Base-by-base conservation (phyloP, 2,113 vertebrate species). In the Syngnathus floridae region DNA sequence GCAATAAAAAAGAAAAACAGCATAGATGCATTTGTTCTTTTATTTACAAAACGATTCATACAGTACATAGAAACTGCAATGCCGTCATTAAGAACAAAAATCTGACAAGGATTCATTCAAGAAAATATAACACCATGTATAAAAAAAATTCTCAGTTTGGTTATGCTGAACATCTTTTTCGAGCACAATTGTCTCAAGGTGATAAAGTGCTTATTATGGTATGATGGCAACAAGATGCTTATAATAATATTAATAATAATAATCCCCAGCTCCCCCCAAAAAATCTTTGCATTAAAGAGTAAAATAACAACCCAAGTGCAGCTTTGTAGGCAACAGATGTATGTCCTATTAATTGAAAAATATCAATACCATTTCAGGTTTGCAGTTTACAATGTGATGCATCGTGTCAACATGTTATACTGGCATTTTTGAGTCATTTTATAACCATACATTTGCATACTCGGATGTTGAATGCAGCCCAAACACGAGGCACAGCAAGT, bases 121-220 rank as follows among this genome's bases (percentile, higher is more conserved):
- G 55, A 76, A 80, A 80, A 82, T 73, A 80, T 60, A 71, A 57
- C 58, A 73, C 66, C 12, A 67, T 79, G 71, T 67, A 56, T 35
- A 35, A 79, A 71, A 83, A 76, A 79, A 55, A 31, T 49, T 52
- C 37, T 45, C 60, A 59, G 57, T 40, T 78, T 37, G 72, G 37
- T 67, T 75, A 37, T 46, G 14, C 4, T 46, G 43, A 22, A 75
- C 72, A 69, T 69, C 59, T 16, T 70, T 76, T 37, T 75, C 8
- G 71, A 70, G 67, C 65, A 71, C 45, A 76, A 62, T 68, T 70
- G 58, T 36, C 52, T 73, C 36, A 78, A 62, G 72, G 62, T 64
- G 64, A 76, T 89, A 88, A 89, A 89, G 86, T 89, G 88, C 88
- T 74, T 73, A 51, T 74, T 70, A 74, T 66, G 22, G 37, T 71